Evolutionary conservation across 2,888 invertebrate species (phyloP), one percentile per base, ranked within the genome.

Genomic region (Chirona hameri): DNA sequence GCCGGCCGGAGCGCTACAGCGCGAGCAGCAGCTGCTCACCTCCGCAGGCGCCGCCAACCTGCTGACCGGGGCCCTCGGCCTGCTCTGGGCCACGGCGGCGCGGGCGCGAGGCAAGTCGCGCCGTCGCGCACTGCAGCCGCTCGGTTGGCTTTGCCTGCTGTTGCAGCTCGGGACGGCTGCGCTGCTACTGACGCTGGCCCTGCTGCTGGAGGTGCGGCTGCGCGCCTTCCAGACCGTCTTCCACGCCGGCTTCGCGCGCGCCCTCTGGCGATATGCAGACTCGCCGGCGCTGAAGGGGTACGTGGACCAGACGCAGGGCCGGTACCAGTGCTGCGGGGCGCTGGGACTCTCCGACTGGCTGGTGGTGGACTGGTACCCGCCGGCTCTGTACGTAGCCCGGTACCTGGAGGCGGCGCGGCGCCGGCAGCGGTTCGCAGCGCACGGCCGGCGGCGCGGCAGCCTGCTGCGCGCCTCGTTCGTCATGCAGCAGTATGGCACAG

Each of bases 321-420:
- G 79, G 4, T 52, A 52, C 79, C 27, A 52, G 27, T 80, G 79
- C 79, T 80, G 79, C 52, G 79, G 79, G 12, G 10, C 79, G 27
- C 48, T 52, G n/a, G 52, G 79, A 15, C 52, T 27, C 52, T 48
- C 52, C 52, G 79, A 80, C 79, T 80, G 79, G 79, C 52, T 52
- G 15, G 79, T 80, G n/a, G 27, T 80, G 27, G 79, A 80, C 79
- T 80, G 79, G 79, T 80, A 80, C 18, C 79, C 79, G 79, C 14
- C 27, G 5, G 15, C 14, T 4, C 52, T 80, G n/a, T 80, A 27
- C 29, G 27, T 52, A 15, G 27, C 48, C n/a, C n/a, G 79, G n/a
- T 80, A 80, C 15, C 15, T 52, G 27, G 27, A 7, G 12, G 27
- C 39, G 9, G 76, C 39, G 9, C 21, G 18, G 46, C 39, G 1